Evolutionary conservation across 1,140 invertebrate genomes (phyloP).

Genomic region (Solenopsis invicta): DNA sequence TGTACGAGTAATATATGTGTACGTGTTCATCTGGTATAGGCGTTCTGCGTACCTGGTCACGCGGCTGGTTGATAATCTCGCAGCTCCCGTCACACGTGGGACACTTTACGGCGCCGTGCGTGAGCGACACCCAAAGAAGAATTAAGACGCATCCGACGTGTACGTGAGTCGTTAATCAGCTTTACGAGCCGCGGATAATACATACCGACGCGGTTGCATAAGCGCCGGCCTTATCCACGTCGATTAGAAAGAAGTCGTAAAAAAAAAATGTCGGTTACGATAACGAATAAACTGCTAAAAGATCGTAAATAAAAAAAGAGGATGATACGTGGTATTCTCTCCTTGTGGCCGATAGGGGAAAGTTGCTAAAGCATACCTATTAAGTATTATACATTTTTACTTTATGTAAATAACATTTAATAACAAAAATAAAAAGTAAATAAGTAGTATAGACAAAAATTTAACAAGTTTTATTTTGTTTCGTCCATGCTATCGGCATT

Average conservation of each 20-base stretch:
- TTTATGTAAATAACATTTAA: no score
- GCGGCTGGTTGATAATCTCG: constrained; percentile 39
- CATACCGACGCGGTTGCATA: constrained; percentile 15
- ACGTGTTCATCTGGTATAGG: constrained; percentile 39
- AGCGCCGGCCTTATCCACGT: constrained; percentile 17
- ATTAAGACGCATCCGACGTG: constrained; percentile 49
- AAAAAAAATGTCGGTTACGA: neutral
- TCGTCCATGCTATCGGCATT: no score
- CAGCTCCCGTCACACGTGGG: constrained; percentile 38
- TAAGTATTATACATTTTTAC: no score
- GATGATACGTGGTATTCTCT: neutral
- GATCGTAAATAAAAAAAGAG: neutral
- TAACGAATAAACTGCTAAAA: neutral
- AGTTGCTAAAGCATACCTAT: no score
- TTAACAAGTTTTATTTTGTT: no score
- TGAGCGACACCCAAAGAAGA: constrained; percentile 30
- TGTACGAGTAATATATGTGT: constrained; percentile 44
- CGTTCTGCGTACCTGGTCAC: constrained; percentile 17
- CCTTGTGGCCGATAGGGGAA: neutral
- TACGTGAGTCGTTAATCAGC: constrained; percentile 46
- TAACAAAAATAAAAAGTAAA: no score
- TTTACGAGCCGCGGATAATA: constrained; percentile 46
- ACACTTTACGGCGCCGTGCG: constrained; percentile 34
- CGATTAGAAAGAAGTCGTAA: neutral
- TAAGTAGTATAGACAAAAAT: no score